A percentile compares a stretch with the other conserved stretches of the same genome.
Evolutionary conservation across 2,113 vertebrate genomes (phyloP).

Genomic region (Miniopterus natalensis): DNA sequence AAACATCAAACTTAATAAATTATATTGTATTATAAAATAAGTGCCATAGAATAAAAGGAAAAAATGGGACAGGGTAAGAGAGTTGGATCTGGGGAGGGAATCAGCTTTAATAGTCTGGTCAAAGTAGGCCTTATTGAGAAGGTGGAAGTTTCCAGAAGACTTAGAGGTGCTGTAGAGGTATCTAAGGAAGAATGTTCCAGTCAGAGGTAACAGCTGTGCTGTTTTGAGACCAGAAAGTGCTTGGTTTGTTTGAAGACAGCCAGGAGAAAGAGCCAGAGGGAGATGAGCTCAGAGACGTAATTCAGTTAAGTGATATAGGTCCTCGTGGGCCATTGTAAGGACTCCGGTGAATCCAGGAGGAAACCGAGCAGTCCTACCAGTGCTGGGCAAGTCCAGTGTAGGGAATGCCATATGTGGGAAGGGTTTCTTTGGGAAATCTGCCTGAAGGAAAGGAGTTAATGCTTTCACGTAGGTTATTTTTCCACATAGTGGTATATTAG

Average conservation of each 20-base stretch:
- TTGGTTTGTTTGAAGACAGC: not conserved
- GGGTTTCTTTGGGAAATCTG: not conserved
- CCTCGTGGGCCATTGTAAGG: not conserved
- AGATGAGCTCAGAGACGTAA: not conserved
- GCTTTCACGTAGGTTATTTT: not conserved
- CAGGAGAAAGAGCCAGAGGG: not conserved
- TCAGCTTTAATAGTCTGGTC: not conserved
- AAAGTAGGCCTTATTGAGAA: not conserved
- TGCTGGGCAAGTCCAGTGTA: not conserved
- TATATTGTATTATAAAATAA: slow-evolving; percentile 6
- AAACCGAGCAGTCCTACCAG: not conserved
- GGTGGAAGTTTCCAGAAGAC: not conserved
- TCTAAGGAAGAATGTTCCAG: not conserved
- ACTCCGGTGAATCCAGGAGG: not conserved
- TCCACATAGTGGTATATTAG: not conserved
- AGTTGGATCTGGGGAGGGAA: not conserved
- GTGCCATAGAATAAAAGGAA: not conserved
- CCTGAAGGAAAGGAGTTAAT: not conserved
- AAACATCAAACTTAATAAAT: not conserved
- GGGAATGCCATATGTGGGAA: not conserved
- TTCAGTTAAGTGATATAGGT: not conserved
- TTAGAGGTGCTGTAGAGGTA: not conserved
- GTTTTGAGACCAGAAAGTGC: not conserved
- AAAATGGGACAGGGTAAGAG: not conserved
- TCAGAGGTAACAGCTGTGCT: not conserved